Base-by-base conservation (phyloP, 2,113 vertebrate genomes). In the Connochaetes taurinus region DNA sequence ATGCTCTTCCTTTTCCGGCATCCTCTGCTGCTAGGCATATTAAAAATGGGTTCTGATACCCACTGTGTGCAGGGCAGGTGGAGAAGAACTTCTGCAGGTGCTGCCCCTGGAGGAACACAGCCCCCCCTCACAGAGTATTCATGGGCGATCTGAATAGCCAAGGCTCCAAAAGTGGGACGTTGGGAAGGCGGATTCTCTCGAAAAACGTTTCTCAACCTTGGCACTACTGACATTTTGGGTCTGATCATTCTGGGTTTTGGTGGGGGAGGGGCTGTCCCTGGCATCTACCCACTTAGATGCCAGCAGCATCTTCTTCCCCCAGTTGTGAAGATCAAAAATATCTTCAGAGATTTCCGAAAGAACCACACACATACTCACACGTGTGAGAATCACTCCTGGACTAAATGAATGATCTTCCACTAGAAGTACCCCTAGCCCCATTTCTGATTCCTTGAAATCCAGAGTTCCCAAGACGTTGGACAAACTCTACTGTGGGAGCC, bases 1-100 rank as follows among this genome's bases (percentile, higher is more conserved):
- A 95, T 95, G 58, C 43, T 67, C 64, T 90, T 45, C 47, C 94
- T 95, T 97, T 95, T 95, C 62, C 95, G 58, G 91, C 88, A 82
- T 81, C 85, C 58, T 92, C 52, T 84, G 83, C 87, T 94, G 76
- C 52, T 55, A n/a, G 86, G n/a, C 25, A 74, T 82, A 86, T 33
- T 82, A 57, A 87, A 94, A 87, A 94, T 55, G 45, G 53, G n/a
- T 76, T 80, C 40, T 78, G 9, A 74, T 64, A 60, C 53, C 84
- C 84, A n/a, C 95, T 87, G 40, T 84, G 81, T 85, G 87, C 45
- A n/a, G 81, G 17, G 27, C n/a, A 55, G 71, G 45, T 85, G 92
- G 47, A 71, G 74, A 71, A 83, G 93, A 93, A 97, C 92, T 97
- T 92, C 23, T 82, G 31, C 23, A 21, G 7, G 64, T 31, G 19